These are phyloP conservation scores for Meta bourneti DNA, from an alignment of 2,888 invertebrate genomes.

Conservation along the genomic window DNA sequence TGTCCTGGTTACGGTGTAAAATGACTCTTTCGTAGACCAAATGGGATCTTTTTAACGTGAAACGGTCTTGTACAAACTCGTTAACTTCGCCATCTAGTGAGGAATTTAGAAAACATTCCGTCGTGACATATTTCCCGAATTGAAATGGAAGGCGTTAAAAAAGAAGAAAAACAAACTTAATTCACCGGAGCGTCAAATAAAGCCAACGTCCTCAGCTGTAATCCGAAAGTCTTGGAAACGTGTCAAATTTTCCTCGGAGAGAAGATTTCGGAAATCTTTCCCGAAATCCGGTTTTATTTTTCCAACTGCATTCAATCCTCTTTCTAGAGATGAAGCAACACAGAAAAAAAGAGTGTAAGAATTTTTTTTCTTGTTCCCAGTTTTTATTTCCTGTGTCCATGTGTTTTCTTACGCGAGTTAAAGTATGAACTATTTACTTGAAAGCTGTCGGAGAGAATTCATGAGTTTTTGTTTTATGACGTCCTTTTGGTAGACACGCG, in stretches of 20 bases:
- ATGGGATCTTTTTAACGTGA: no score
- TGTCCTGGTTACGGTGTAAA: no score
- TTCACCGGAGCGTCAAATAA: conserved; percentile 49
- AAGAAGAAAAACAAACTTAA: conserved; percentile 21
- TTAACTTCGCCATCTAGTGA: neutral
- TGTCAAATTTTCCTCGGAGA: conserved; percentile 66
- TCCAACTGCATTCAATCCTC: conserved; percentile 21
- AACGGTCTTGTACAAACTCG: neutral
- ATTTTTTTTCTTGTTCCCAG: neutral
- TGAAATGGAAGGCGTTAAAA: conserved; percentile 45
- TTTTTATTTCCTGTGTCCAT: neutral
- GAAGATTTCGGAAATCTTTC: conserved; percentile 43
- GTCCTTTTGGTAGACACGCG: no score
- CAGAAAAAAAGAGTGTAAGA: neutral
- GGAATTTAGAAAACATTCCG: neutral
- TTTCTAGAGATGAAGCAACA: neutral
- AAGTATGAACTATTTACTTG: conserved; percentile 12
- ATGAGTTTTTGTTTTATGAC: no score
- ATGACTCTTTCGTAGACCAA: no score
- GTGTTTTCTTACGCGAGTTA: neutral
- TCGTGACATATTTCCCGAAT: conserved; percentile 45
- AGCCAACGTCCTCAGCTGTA: conserved; percentile 52
- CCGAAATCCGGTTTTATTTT: conserved; percentile 50
- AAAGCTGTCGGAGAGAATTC: neutral
- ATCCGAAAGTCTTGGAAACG: conserved; percentile 65